Percentiles rank a stretch among this genome's conserved stretches.
Evolutionary conservation across 2,797 vertebrate species (phyloP).

Genomic region (Oryzias sinensis): DNA sequence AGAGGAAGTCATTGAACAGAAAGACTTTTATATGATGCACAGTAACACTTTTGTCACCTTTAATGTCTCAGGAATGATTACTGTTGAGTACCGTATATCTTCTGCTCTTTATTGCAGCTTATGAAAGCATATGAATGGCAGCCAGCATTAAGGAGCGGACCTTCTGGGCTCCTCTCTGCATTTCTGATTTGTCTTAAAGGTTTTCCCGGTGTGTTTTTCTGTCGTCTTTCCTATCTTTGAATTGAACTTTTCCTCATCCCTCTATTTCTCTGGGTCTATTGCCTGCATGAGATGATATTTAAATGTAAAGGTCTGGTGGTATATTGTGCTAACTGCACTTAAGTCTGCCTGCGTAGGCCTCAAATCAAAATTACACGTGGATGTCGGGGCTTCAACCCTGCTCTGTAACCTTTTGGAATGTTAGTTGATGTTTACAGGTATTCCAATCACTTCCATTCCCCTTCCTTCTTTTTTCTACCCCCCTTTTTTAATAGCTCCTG

Average conservation of each 20-base stretch:
- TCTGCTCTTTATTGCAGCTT: slow-evolving; percentile 55
- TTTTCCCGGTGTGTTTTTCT: slow-evolving; percentile 31
- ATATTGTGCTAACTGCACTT: slow-evolving; percentile 44
- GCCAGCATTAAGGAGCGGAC: slow-evolving; percentile 41
- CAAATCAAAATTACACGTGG: slow-evolving; percentile 40
- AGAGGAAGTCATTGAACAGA: slow-evolving; percentile 69
- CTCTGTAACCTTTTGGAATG: slow-evolving; percentile 74
- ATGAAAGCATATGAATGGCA: slow-evolving; percentile 59
- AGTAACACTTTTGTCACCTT: slow-evolving; percentile 67
- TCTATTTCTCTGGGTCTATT: slow-evolving; percentile 19
- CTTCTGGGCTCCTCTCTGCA: slow-evolving; percentile 48
- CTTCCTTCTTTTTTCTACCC: slow-evolving; percentile 47
- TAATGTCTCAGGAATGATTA: slow-evolving; percentile 65
- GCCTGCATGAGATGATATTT: slow-evolving; percentile 26
- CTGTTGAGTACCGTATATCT: slow-evolving; percentile 56
- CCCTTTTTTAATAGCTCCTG: slow-evolving; percentile 81
- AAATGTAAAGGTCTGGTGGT: slow-evolving; percentile 50
- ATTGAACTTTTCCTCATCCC: slow-evolving; percentile 30
- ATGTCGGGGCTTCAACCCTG: slow-evolving; percentile 68
- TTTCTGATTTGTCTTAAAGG: slow-evolving; percentile 43
- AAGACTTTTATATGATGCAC: slow-evolving; percentile 70
- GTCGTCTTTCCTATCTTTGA: slow-evolving; percentile 33
- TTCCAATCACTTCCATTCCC: slow-evolving; percentile 66
- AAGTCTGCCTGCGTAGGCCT: slow-evolving; percentile 42
- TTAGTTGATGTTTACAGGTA: slow-evolving; percentile 66